A percentile compares a stretch with the other conserved stretches of the same genome.
phyloP scores from a whole-genome alignment of 2,797 vertebrate genomes.

The Sparus aurata region DNA sequence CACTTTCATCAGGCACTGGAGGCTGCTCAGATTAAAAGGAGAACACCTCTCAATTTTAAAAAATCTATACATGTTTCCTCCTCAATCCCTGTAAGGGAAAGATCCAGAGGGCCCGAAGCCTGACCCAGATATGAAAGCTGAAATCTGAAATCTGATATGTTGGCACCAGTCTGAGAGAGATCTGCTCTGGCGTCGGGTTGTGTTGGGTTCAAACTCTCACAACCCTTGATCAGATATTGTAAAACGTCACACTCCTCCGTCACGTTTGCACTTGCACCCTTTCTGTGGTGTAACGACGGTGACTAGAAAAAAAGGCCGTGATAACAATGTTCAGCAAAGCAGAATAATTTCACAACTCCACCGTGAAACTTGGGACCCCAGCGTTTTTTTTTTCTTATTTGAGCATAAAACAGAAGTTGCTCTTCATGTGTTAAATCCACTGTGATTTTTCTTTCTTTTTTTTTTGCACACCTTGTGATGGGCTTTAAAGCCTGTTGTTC shows the following conservation, averaged over 20 bases:
- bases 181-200: constrained; percentile 34
- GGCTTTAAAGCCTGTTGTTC: constrained; percentile 69
- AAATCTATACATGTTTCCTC: constrained; percentile 71
- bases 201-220: constrained; percentile 42
- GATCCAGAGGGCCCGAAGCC: constrained; percentile 21
- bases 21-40: constrained; percentile 69
- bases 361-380: constrained; percentile 67
- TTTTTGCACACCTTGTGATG: constrained; percentile 73
- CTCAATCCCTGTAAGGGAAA: constrained; percentile 53
- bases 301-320: constrained; percentile 52
- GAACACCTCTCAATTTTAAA: constrained; percentile 64
- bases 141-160: constrained; percentile 34
- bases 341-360: constrained; percentile 67
- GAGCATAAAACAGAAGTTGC: constrained; percentile 76
- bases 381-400: constrained; percentile 68
- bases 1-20: constrained; percentile 68
- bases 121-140: background rate
- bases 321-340: constrained; percentile 63
- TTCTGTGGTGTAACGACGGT: constrained; percentile 42
- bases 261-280: constrained; percentile 48
- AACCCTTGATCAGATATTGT: constrained; percentile 56
- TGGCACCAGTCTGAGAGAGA: background rate
- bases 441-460: constrained; percentile 65
- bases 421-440: constrained; percentile 79
- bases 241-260: constrained; percentile 56